Percentiles rank a stretch among this genome's conserved stretches.
Conservation (phyloP, 2,113 vertebrate species). For the Mandrillus leucophaeus region DNA sequence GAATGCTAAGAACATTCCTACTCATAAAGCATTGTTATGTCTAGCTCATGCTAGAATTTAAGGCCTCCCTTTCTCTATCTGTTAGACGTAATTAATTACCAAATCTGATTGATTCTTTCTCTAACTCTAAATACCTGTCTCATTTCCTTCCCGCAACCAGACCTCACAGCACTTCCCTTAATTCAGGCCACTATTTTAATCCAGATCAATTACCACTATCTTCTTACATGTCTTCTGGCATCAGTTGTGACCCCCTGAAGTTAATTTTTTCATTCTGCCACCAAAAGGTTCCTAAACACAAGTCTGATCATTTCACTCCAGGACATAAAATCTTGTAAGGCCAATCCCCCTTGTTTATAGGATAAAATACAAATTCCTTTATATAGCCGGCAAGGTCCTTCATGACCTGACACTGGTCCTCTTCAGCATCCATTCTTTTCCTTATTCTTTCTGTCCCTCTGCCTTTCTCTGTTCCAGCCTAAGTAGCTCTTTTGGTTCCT, state of each 20-base stretch:
- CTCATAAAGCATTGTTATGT: neutral
- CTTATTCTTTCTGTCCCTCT: neutral
- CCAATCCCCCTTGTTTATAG: neutral
- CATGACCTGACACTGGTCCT: neutral
- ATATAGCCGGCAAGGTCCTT: fast-evolving
- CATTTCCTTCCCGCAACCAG: too few species aligned
- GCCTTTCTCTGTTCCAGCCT: neutral
- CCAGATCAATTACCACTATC: neutral
- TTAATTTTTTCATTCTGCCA: neutral
- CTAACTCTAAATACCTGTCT: neutral
- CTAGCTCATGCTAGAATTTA: neutral
- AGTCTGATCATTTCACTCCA: neutral
- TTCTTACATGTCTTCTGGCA: fast-evolving
- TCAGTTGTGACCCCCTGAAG: neutral
- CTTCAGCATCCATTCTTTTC: neutral
- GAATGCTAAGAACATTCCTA: neutral
- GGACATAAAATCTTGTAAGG: neutral
- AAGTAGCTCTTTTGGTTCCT: neutral
- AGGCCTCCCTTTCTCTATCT: neutral
- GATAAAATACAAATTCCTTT: neutral
- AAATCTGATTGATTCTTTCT: neutral
- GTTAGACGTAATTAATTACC: neutral
- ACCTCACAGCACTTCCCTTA: too few species aligned
- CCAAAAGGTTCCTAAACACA: neutral
- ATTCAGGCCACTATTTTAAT: neutral